Base-by-base conservation (phyloP, 1,140 invertebrate species). In the Drosophila funebris region DNA sequence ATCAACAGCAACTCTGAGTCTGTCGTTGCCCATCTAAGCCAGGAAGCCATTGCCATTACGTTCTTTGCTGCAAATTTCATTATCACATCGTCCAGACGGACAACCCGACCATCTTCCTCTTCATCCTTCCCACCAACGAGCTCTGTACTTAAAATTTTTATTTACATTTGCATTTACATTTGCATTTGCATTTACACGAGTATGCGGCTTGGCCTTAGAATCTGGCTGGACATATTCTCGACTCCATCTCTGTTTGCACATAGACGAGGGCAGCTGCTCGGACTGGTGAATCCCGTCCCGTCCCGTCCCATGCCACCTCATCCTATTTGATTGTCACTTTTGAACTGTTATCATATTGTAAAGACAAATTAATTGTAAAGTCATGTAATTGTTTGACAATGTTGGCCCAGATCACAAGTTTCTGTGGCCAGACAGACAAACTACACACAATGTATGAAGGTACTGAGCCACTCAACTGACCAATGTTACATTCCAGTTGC, bases 331-430 rank as follows among this genome's bases (percentile, higher is more conserved):
- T 62, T 74, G 71, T 73, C 70, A 54, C 24, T 41, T 60, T 63
- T 43, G 20, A 50, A 62, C 53, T 73, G 27, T 61, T 66, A 67
- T 70, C 73, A 82, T 73, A 53, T 77, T 64, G 78, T 43, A 50
- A n/a, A 50, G 68, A 77, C 68, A 85, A 85, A 77, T 85, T 84
- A 84, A 84, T 84, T 80, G 81, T 72, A 58, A 85, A 84, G 73
- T 84, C 81, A 64, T 84, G 81, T 84, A 80, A 85, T 84, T 85
- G 81, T 67, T 85, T 73, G 76, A 80, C 68, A 73, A 76, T 77
- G 73, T 74, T 84, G 64, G 74, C 48, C 53, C 43, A 60, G 50
- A 43, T 63, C 39, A 61, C 50, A 33, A 36, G 39, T 44, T 60
- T 48, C 20, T 37, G 39, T 41, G 41, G 46, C 64, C 16, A 29